A percentile compares a stretch with the other conserved stretches of the same genome.
phyloP scores from a whole-genome alignment of 2,888 invertebrate species.

The Acheta domesticus region DNA sequence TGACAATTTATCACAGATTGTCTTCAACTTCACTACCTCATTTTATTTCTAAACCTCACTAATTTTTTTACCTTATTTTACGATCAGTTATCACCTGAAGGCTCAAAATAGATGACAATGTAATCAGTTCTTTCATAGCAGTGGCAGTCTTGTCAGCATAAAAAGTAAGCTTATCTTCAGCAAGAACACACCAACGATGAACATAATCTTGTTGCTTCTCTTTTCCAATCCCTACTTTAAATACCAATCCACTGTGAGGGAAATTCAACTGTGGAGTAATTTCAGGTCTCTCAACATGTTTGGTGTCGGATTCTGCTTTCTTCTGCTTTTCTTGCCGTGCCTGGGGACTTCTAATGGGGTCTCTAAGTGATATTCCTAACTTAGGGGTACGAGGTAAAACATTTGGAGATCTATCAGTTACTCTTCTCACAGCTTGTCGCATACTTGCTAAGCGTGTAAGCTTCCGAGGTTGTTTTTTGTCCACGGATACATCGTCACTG shows the following conservation, averaged over 20 bases:
- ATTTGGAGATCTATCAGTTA: background rate
- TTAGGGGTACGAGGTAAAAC: background rate
- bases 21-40: no score
- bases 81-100: slow-evolving; percentile 60
- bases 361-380: background rate
- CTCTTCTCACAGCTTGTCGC: slow-evolving; percentile 23
- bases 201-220: slow-evolving; percentile 68
- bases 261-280: background rate
- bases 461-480: background rate
- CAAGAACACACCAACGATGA: slow-evolving; percentile 66
- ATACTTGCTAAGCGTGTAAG: slow-evolving; percentile 40
- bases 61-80: slow-evolving; percentile 47
- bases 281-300: slow-evolving; percentile 18
- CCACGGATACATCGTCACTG: background rate
- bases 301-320: no score
- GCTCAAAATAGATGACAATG: slow-evolving; percentile 63
- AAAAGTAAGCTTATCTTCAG: slow-evolving; percentile 69
- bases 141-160: slow-evolving; percentile 69
- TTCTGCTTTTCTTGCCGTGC: background rate
- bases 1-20: no score
- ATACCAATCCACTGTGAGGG: slow-evolving; percentile 55
- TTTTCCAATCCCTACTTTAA: slow-evolving; percentile 47
- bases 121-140: slow-evolving; percentile 65
- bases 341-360: background rate
- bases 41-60: no score